Evolutionary conservation across 2,888 invertebrate species (phyloP).

Genomic region (Pharmacophagus antenor): DNA sequence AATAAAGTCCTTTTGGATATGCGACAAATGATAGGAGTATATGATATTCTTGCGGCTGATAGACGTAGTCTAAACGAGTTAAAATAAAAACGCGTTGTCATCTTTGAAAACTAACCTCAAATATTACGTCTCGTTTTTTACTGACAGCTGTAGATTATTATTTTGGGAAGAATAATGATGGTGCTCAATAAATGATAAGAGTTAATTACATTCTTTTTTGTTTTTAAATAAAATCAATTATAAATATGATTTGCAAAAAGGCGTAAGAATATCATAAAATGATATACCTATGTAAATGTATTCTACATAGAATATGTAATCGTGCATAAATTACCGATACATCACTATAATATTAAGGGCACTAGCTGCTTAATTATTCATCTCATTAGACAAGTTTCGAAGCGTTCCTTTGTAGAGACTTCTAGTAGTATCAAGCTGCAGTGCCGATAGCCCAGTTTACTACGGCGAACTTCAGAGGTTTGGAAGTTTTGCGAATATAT

Average conservation of each 20-base stretch:
- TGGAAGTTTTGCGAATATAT: constrained; percentile 57
- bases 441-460: constrained; percentile 62
- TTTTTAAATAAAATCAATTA: no score
- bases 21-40: background rate
- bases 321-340: background rate
- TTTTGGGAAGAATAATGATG: no score
- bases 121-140: background rate
- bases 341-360: constrained; percentile 22
- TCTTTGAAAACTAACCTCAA: background rate
- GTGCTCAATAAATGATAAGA: background rate
- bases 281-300: no score
- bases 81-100: background rate
- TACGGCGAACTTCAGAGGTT: constrained; percentile 44
- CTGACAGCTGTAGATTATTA: background rate
- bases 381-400: constrained; percentile 68
- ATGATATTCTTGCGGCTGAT: background rate
- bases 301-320: no score
- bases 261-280: no score
- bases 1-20: background rate
- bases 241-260: no score
- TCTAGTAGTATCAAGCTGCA: constrained; percentile 53
- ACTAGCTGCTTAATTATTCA: constrained; percentile 64
- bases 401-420: constrained; percentile 56
- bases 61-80: background rate
- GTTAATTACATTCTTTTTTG: no score